phyloP scores from a whole-genome alignment of 2,888 invertebrate species.

The Thumatha senex region DNA sequence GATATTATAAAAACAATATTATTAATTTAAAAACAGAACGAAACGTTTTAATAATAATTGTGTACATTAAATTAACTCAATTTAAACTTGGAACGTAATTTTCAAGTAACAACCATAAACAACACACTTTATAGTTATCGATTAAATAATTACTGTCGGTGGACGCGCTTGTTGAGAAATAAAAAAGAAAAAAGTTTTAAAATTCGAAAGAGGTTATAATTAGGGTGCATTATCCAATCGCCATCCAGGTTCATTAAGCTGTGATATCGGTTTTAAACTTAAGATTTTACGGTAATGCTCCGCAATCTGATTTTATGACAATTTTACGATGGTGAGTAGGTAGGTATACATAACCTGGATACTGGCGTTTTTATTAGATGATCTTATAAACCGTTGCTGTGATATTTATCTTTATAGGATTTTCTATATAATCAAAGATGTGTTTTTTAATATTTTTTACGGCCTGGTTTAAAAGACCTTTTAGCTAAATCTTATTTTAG shows the following conservation, averaged over 20 bases:
- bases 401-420: conserved; percentile 24
- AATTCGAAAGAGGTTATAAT: conserved; percentile 28
- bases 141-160: conserved; percentile 39
- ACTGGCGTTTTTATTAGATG: background rate
- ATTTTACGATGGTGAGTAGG: conserved; percentile 24
- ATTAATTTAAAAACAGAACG: conserved; percentile 9
- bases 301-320: conserved; percentile 26
- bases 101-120: conserved; percentile 26
- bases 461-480: no score
- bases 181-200: conserved; percentile 17
- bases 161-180: conserved; percentile 12
- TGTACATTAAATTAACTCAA: conserved; percentile 23
- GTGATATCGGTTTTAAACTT: conserved; percentile 19
- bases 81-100: conserved; percentile 20
- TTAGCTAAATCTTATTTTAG: no score
- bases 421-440: no score
- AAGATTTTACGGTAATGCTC: conserved; percentile 20
- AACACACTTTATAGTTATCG: conserved; percentile 32
- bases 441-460: no score
- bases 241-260: conserved; percentile 23
- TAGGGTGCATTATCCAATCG: conserved; percentile 28
- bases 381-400: background rate
- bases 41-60: conserved; percentile 10
- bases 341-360: conserved; percentile 1
- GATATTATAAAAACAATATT: background rate